Conservation (phyloP, 2,888 invertebrate species). For the Eretmocerus hayati region DNA sequence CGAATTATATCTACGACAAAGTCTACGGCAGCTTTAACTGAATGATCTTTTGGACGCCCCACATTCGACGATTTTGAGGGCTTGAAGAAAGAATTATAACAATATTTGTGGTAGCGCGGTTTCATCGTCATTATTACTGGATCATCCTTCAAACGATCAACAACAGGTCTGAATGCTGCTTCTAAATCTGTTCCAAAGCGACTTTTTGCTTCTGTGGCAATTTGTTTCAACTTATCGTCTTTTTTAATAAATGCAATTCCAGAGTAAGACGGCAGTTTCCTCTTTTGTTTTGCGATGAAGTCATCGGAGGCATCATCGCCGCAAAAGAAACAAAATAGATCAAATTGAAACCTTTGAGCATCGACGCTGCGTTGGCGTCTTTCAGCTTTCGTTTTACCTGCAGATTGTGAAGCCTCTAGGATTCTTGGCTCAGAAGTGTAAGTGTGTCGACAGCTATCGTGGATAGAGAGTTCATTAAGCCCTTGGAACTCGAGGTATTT, state of each 20-base stretch:
- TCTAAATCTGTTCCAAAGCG: neutral
- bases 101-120: neutral
- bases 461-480: neutral
- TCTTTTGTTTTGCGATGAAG: neutral
- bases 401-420: neutral
- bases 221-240: neutral
- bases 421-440: neutral
- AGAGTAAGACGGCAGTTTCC: too few relatives aligned
- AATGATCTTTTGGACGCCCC: neutral
- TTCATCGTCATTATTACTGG: neutral
- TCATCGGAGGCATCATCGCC: neutral
- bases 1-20: neutral
- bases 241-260: neutral
- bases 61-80: neutral
- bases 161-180: neutral
- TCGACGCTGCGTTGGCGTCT: neutral
- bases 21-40: neutral
- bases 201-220: neutral
- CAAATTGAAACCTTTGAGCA: neutral
- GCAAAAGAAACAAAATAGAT: neutral
- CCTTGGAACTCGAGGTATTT: neutral
- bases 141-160: neutral
- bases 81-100: neutral
- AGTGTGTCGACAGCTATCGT: neutral
- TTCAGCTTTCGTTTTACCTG: neutral